These are phyloP conservation scores for Galbula dea DNA, from an alignment of 2,113 vertebrate genomes.

Conservation along the genomic window DNA sequence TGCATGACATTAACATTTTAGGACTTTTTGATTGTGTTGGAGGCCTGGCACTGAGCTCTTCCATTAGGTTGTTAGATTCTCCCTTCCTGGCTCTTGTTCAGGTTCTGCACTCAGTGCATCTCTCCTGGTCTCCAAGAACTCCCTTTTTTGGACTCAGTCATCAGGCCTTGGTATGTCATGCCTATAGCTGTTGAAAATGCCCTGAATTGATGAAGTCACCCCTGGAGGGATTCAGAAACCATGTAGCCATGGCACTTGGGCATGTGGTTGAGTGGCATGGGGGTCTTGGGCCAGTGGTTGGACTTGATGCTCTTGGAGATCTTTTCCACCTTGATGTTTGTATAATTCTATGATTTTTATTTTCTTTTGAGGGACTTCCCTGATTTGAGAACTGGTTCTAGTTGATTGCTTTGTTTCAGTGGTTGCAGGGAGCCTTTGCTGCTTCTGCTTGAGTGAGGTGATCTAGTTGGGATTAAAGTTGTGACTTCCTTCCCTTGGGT, in stretches of 20 bases:
- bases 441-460: background rate
- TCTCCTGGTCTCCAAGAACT: background rate
- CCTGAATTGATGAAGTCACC: too few relatives aligned
- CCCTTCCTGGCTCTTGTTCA: background rate
- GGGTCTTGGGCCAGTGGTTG: too few relatives aligned
- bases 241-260: too few relatives aligned
- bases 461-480: background rate
- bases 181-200: background rate
- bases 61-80: background rate
- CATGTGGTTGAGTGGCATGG: too few relatives aligned
- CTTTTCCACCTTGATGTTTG: too few relatives aligned
- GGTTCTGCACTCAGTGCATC: background rate
- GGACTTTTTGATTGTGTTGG: background rate
- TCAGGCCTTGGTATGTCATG: background rate
- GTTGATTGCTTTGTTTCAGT: background rate
- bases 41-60: accelerated
- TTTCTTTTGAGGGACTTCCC: background rate
- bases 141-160: background rate
- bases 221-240: too few relatives aligned
- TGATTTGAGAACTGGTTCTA: background rate
- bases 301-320: too few relatives aligned
- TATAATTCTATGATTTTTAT: too few relatives aligned
- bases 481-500: background rate
- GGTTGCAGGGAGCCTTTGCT: background rate
- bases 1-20: constrained; percentile 2